Evolutionary conservation across 2,888 invertebrate species (phyloP).

Genomic region (Lepidocyrtinus sp.): DNA sequence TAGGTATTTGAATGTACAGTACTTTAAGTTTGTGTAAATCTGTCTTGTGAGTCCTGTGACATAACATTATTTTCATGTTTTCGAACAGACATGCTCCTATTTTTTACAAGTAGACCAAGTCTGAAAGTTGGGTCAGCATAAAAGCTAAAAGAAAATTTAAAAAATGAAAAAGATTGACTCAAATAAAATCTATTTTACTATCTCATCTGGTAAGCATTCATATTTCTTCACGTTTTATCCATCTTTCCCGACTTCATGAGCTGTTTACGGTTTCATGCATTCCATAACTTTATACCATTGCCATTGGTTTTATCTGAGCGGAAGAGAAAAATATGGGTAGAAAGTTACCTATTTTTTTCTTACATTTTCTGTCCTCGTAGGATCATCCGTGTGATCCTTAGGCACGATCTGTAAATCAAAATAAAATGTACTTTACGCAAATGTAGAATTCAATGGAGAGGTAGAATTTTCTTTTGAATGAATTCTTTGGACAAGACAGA

Average conservation of each 20-base stretch:
- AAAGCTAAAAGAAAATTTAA: background rate
- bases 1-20: too few species aligned
- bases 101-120: too few species aligned
- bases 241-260: background rate
- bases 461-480: background rate
- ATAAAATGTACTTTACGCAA: background rate
- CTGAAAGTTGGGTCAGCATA: too few species aligned
- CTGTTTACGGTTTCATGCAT: constrained; percentile 2
- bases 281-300: background rate
- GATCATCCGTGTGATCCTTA: constrained; percentile 14
- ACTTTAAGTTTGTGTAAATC: too few species aligned
- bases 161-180: background rate
- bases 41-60: too few species aligned
- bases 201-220: background rate
- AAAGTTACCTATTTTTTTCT: constrained; percentile 18
- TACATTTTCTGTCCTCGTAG: background rate
- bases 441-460: background rate
- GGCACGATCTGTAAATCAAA: constrained; percentile 3
- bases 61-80: too few species aligned
- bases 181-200: background rate
- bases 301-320: too few species aligned
- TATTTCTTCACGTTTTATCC: constrained; percentile 9
- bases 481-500: too few species aligned
- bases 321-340: background rate
- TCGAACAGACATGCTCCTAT: too few species aligned